Percentiles rank a stretch among this genome's conserved stretches.
Evolutionary conservation across 1,140 invertebrate species (phyloP).

Genomic region (Harpegnathos saltator): DNA sequence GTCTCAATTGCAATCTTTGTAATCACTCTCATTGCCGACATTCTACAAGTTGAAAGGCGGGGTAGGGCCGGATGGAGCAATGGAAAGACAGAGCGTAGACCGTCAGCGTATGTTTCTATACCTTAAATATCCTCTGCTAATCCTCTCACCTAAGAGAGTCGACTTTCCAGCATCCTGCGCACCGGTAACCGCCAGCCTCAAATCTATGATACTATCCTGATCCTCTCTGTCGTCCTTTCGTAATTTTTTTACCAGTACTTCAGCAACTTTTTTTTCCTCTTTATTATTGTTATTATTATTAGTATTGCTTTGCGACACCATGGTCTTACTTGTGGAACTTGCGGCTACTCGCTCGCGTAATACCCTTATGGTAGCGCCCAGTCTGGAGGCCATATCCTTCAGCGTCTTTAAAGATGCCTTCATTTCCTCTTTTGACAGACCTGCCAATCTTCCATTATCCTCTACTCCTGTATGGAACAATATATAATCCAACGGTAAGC

Average conservation of each 20-base stretch:
- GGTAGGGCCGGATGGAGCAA: slow-evolving; percentile 9
- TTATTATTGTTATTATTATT: slow-evolving; percentile 81
- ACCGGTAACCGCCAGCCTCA: slow-evolving; percentile 96
- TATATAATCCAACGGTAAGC: neutral
- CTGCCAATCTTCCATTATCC: slow-evolving; percentile 95
- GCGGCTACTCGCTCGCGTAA: slow-evolving; percentile 87
- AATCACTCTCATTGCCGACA: neutral
- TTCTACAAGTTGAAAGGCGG: neutral
- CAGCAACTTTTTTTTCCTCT: slow-evolving; percentile 88
- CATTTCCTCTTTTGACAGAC: slow-evolving; percentile 93
- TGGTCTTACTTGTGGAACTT: slow-evolving; percentile 79
- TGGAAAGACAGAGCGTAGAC: slow-evolving; percentile 48
- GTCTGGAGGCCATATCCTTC: slow-evolving; percentile 93
- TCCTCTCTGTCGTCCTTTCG: slow-evolving; percentile 92
- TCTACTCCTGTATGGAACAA: slow-evolving; percentile 89
- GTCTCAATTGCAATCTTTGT: slow-evolving; percentile 39
- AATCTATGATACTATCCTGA: slow-evolving; percentile 94
- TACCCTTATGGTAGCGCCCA: slow-evolving; percentile 93
- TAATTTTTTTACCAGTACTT: slow-evolving; percentile 96
- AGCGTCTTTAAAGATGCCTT: slow-evolving; percentile 93
- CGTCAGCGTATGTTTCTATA: slow-evolving; percentile 71
- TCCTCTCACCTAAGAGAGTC: slow-evolving; percentile 89
- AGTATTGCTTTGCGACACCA: slow-evolving; percentile 80
- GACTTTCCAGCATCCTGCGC: slow-evolving; percentile 97
- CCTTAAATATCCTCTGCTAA: slow-evolving; percentile 76